These are phyloP conservation scores for Acrossocheilus fasciatus DNA, from an alignment of 2,797 vertebrate species.

Conservation along the genomic window DNA sequence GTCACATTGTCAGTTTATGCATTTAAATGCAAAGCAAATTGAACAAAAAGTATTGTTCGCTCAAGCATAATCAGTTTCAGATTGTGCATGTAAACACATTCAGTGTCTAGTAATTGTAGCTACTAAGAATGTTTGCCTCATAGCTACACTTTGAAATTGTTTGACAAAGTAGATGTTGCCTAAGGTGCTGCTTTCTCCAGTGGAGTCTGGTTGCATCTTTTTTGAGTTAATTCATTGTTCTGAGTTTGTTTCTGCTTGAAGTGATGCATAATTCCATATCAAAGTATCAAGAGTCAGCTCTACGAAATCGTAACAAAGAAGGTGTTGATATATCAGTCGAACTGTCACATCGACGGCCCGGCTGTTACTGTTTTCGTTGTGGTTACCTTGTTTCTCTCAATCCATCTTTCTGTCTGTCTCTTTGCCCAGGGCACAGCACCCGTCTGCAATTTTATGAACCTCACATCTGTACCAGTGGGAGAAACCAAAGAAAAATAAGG, in stretches of 20 bases:
- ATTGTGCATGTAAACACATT: neutral
- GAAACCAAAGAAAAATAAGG: conserved; percentile 36
- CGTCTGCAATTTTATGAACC: conserved; percentile 69
- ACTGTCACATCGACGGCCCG: conserved; percentile 4
- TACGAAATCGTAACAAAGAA: conserved; percentile 49
- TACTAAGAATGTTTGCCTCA: neutral
- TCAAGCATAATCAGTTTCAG: neutral
- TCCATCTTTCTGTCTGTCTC: conserved; percentile 45
- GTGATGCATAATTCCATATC: conserved; percentile 32
- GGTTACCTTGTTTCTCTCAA: conserved; percentile 33
- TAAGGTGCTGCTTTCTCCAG: conserved; percentile 2
- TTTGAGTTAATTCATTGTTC: neutral
- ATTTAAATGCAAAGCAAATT: neutral
- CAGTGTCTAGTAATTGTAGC: conserved; percentile 2
- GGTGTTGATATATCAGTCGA: conserved; percentile 63
- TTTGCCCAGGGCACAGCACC: conserved; percentile 46
- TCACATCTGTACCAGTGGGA: conserved; percentile 61
- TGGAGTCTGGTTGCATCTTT: neutral
- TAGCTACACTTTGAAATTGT: neutral
- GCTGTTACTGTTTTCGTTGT: conserved; percentile 44
- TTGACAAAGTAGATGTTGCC: conserved; percentile 17
- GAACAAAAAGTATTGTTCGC: neutral
- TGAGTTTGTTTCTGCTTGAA: neutral
- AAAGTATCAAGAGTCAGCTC: conserved; percentile 31
- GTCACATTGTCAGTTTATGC: neutral